A percentile compares a stretch with the other conserved stretches of the same genome.
phyloP scores from a whole-genome alignment of 2,113 vertebrate genomes.

The Anhinga anhinga region DNA sequence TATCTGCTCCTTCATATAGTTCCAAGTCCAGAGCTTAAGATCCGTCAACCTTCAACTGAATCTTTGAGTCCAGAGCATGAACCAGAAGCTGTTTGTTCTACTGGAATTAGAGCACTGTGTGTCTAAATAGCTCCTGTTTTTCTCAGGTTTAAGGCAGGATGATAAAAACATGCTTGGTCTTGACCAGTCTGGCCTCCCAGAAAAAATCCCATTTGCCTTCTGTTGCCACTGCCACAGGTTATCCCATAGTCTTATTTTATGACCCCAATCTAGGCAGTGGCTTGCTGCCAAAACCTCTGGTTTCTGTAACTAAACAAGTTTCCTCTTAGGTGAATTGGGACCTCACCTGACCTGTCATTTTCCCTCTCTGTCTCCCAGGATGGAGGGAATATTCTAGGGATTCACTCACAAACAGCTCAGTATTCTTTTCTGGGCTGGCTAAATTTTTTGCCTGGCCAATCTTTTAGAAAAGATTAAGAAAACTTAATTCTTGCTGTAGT shows the following conservation, averaged over 20 bases:
- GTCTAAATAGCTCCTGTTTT: not conserved
- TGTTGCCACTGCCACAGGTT: not conserved
- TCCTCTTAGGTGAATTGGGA: not conserved
- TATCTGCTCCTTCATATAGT: not conserved
- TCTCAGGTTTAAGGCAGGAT: not conserved
- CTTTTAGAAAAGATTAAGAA: not conserved
- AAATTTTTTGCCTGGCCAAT: not conserved
- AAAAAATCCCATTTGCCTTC: not conserved
- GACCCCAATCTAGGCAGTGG: not conserved
- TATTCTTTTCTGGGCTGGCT: not conserved
- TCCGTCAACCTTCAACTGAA: not conserved
- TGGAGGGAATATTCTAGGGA: not conserved
- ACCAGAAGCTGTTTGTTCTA: not conserved
- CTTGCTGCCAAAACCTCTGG: not conserved
- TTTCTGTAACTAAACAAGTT: not conserved
- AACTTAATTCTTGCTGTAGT: not conserved
- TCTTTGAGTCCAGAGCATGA: not conserved
- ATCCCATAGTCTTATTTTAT: not conserved
- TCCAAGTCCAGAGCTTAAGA: not conserved
- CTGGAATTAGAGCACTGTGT: not conserved
- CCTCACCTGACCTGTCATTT: not conserved
- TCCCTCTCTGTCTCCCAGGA: not conserved
- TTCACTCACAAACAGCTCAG: not conserved
- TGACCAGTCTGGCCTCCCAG: not conserved
- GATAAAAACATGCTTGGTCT: not conserved